Base-by-base conservation (phyloP, 2,113 vertebrate species). In the Alaudala cheleensis region DNA sequence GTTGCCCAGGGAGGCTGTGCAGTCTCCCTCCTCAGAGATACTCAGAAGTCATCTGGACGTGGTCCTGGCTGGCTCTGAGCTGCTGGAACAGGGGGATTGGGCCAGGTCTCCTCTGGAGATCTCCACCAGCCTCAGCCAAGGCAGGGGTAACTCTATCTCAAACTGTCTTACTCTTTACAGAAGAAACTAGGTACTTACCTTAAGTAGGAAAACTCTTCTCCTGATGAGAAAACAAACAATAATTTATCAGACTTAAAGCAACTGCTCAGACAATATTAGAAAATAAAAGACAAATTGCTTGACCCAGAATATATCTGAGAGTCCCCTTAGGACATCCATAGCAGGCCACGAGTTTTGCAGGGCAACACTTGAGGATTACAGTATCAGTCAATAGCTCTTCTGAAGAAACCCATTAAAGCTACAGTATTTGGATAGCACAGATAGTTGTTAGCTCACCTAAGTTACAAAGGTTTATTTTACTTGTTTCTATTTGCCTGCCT, bases 401-500 rank as follows among this genome's bases (percentile, higher is more conserved):
- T 53, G 73, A 81, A 91, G 61, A 78, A 70, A 50, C 16, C 34
- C 67, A 2, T 81, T 78, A 84, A 79, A 50, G 69, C 44, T 95
- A 12, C 56, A 81, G 64, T 73, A 73, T 90, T 86, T 91, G 64
- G 56, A 50, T 54, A 67, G 65, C 53, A 33, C 57, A 42, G 51
- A 47, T 39, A 70, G 50, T 80, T 92, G 56, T 31, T 88, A 81
- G 51, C 56, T 93, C 25, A 21, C 84, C 62, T 81, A 25, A 42
- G 29, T 92, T 92, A 74, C 13, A 14, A 80, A 66, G 21, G 10
- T 81, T 91, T 74, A 13, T 91, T 74, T 86, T 58, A 39, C 61
- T 72, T 88, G 21, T 76, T 95, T 81, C 17, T 86, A 8, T 88
- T 91, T 78, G 64, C 57, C 72, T 89, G 62, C 67, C n/a, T 42